Percentiles rank a stretch among this genome's conserved stretches.
These are phyloP conservation scores for Arbacia lixula DNA, from an alignment of 53 echinoderm and acorn worm species.

Conservation along the genomic window DNA sequence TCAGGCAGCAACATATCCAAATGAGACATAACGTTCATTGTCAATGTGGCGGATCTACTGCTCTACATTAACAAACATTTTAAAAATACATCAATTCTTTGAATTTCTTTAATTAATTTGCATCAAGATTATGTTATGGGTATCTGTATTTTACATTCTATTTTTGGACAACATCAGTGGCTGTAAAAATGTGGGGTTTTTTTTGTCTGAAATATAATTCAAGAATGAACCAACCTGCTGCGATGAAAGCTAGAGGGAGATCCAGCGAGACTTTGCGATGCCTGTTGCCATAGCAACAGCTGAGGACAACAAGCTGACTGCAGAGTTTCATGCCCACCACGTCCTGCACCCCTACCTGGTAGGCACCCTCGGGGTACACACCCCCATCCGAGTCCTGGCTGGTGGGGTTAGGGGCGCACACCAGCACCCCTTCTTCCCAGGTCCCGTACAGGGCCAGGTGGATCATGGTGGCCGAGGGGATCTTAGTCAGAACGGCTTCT, in stretches of 20 bases:
- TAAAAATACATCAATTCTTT: no score
- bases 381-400: slow-evolving; percentile 63
- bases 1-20: no score
- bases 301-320: slow-evolving; percentile 80
- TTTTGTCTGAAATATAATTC: no score
- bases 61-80: no score
- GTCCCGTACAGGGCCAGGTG: slow-evolving; percentile 85
- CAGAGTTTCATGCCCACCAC: slow-evolving; percentile 74
- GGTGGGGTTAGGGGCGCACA: slow-evolving; percentile 77
- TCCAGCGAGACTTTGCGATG: slow-evolving; percentile 68
- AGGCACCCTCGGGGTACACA: slow-evolving; percentile 62
- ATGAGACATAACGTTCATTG: no score
- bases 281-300: slow-evolving; percentile 89
- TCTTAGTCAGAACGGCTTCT: slow-evolving; percentile 65
- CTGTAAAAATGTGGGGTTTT: no score
- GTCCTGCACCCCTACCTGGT: slow-evolving; percentile 76
- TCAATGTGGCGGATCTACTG: no score
- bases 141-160: no score
- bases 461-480: slow-evolving; percentile 73
- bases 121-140: no score
- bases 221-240: slow-evolving; percentile 80
- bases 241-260: slow-evolving; percentile 83
- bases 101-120: no score
- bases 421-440: slow-evolving; percentile 81
- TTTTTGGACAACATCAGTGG: no score